Percentiles rank a stretch among this genome's conserved stretches.
phyloP scores from a whole-genome alignment of 2,797 vertebrate species.

The Falco columbarius region DNA sequence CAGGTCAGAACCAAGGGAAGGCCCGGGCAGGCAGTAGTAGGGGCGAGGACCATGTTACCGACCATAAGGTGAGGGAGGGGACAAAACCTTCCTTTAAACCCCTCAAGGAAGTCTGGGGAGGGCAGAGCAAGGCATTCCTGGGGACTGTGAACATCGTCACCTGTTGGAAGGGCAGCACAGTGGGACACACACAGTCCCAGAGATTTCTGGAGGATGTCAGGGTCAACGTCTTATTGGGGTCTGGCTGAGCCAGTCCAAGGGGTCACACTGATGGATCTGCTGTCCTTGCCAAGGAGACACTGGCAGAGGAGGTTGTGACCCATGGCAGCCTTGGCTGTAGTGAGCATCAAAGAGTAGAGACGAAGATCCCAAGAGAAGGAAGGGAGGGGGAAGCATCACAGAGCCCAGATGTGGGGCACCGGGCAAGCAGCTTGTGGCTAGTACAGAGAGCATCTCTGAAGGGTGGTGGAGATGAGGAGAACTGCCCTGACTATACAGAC shows the following conservation, averaged over 20 bases:
- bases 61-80: background rate
- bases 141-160: too few relatives aligned
- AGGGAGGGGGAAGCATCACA: background rate
- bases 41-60: background rate
- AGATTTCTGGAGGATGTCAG: background rate
- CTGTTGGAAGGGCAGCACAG: background rate
- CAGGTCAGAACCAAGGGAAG: background rate
- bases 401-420: accelerated
- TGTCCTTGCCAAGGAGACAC: background rate
- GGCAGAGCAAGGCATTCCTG: background rate
- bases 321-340: background rate
- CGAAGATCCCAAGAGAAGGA: background rate
- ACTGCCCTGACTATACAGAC: background rate
- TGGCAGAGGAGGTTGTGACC: background rate
- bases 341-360: background rate
- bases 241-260: background rate
- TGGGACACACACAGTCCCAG: accelerated
- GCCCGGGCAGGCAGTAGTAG: background rate
- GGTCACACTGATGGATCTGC: background rate
- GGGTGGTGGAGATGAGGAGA: background rate
- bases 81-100: background rate
- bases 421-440: background rate
- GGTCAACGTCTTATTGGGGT: background rate
- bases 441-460: background rate
- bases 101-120: background rate